These are phyloP conservation scores for Babyrousa celebensis DNA, from an alignment of 2,797 vertebrate genomes.

Conservation along the genomic window DNA sequence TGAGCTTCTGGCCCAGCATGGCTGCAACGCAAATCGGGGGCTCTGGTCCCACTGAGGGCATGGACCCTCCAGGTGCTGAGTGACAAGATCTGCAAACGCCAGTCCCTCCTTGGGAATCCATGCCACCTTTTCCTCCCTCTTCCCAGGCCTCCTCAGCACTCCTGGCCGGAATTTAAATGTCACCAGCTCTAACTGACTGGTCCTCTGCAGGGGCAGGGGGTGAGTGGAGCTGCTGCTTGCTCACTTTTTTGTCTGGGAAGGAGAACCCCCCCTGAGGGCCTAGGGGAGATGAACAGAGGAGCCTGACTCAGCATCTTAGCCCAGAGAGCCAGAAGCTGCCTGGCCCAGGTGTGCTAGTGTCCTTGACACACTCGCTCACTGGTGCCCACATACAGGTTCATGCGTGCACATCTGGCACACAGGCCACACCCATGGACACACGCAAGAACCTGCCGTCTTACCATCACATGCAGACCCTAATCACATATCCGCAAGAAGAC, in stretches of 20 bases:
- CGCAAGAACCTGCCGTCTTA: neutral
- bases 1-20: neutral
- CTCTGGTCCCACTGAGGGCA: neutral
- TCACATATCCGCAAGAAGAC: neutral
- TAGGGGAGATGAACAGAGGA: neutral
- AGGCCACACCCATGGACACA: neutral
- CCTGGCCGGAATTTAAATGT: slow-evolving; percentile 76
- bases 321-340: neutral
- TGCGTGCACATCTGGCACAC: neutral
- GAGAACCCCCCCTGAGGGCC: neutral
- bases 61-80: neutral
- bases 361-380: neutral
- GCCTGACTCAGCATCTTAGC: neutral
- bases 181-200: slow-evolving; percentile 71
- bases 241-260: neutral
- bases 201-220: neutral
- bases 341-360: neutral
- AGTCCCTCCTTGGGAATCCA: slow-evolving; percentile 51
- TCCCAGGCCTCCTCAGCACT: neutral
- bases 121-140: slow-evolving; percentile 57
- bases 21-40: neutral
- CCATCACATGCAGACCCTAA: neutral
- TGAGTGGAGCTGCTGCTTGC: neutral
- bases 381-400: fast-evolving
- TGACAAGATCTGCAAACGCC: neutral